Evolutionary conservation across 2,113 vertebrate species (phyloP).

Genomic region (Oenanthe melanoleuca): DNA sequence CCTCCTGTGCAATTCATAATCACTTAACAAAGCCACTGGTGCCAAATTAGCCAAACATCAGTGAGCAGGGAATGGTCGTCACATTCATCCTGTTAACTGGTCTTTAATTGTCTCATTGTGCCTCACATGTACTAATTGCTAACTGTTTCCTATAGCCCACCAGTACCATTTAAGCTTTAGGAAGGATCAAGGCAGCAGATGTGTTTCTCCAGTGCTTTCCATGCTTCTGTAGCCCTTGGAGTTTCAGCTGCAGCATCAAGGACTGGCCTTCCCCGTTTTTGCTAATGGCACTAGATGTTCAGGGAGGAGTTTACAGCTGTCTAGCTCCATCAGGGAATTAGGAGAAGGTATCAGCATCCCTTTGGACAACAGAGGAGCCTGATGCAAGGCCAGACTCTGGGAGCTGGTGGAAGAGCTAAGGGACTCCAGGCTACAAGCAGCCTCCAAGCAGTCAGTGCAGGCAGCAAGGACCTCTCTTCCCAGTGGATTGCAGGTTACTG

Average conservation of each 20-base stretch:
- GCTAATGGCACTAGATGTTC: fast-evolving
- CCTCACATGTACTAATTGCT: conserved; percentile 41
- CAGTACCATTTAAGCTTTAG: neutral
- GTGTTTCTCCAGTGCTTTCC: neutral
- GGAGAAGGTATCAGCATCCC: neutral
- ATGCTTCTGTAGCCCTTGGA: neutral
- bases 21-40: conserved; percentile 3
- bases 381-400: neutral
- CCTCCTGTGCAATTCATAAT: conserved; percentile 1
- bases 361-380: neutral
- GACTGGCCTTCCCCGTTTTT: neutral
- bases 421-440: neutral
- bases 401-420: neutral
- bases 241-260: fast-evolving
- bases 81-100: conserved; percentile 38
- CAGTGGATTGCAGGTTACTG: neutral
- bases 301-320: neutral
- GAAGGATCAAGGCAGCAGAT: neutral
- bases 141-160: conserved; percentile 2
- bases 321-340: neutral
- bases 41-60: conserved; percentile 67
- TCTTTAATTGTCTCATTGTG: conserved; percentile 33
- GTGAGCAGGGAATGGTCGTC: conserved; percentile 40
- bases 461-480: neutral
- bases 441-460: fast-evolving